Percentiles rank a stretch among this genome's conserved stretches.
Evolutionary conservation across 2,888 invertebrate genomes (phyloP).

Genomic region (Drosophila affinis): DNA sequence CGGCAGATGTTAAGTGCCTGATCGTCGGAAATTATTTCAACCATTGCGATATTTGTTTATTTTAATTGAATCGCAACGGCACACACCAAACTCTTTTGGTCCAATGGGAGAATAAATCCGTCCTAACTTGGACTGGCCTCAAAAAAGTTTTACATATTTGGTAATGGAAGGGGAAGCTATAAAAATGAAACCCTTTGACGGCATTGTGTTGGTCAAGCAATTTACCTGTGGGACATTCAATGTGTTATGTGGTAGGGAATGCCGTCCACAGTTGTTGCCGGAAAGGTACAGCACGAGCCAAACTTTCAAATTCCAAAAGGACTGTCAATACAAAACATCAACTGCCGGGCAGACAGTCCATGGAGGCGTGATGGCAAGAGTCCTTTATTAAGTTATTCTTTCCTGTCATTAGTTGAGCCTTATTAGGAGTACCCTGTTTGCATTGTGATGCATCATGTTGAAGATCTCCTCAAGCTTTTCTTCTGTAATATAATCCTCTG

Average conservation of each 20-base stretch:
- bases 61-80: not conserved
- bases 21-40: not conserved
- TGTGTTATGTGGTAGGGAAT: not conserved
- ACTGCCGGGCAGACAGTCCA: too few relatives aligned
- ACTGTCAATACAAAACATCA: too few relatives aligned
- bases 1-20: not conserved
- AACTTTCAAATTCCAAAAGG: not conserved
- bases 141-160: not conserved
- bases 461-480: not conserved
- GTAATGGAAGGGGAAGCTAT: too few relatives aligned
- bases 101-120: not conserved
- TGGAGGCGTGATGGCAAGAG: too few relatives aligned
- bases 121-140: not conserved
- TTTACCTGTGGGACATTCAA: not conserved
- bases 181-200: not conserved
- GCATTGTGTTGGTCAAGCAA: not conserved
- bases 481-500: constrained; percentile 8
- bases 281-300: too few relatives aligned
- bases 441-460: not conserved
- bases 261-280: not conserved
- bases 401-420: not conserved
- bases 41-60: too few relatives aligned
- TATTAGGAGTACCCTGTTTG: not conserved
- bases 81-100: not conserved
- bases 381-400: not conserved